Base-by-base conservation (phyloP, 2,888 invertebrate genomes). In the Epinotia demarniana region DNA sequence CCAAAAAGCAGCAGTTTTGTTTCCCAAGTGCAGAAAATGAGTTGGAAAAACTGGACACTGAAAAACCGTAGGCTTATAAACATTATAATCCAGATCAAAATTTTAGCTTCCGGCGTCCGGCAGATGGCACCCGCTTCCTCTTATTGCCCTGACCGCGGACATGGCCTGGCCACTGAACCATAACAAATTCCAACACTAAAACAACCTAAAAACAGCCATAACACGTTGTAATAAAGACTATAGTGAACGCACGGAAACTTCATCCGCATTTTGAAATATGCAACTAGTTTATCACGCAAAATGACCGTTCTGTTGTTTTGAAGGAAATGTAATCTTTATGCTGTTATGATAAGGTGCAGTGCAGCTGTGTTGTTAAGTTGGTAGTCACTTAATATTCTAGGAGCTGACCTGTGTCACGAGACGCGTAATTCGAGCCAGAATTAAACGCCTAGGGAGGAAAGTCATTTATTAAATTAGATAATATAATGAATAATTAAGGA, bases 131-230 rank as follows among this genome's bases (percentile, higher is more conserved):
- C 8, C 46, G 33, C 61, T 64, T 74, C 71, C 72, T 75, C 75
- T 75, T 75, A 75, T 75, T 75, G 66, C 69, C 6, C 72, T 72
- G 75, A 72, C 75, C 75, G 67, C 75, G 63, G 55, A 75, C 75
- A 75, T 67, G 62, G 72, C 66, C 75, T 61, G 71, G 33, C 55
- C 55, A 67, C 61, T 62, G 61, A 67, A 72, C 71, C 75, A 57
- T 67, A 49, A 61, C 61, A 61, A 61, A 39, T 23, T 43, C 19
- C 16, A 19, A 16, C 43, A 46, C 3, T 16, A 72, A 33, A 27
- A 18, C 16, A 46, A n/a, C 2, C 27, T 18, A 60, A 66, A 66
- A 39, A 1, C 6, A 49, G 60, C 72, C 60, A 19, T 39, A 70
- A 70, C 3, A 1, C 49, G 1, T 33, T 12, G 33, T n/a, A 16